Evolutionary conservation across 1,140 invertebrate species (phyloP).

Genomic region (Heliconius hewitsoni): DNA sequence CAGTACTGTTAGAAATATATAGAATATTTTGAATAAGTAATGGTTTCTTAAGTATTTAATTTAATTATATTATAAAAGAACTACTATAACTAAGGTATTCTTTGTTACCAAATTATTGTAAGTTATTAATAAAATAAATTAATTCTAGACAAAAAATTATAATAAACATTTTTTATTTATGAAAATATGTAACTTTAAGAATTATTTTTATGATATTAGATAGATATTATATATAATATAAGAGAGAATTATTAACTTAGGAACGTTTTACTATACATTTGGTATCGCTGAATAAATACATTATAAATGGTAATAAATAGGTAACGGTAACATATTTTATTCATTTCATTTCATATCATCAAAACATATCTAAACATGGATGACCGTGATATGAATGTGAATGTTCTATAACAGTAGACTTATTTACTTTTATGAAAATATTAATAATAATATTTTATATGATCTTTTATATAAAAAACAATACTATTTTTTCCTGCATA

Average conservation of each 20-base stretch:
- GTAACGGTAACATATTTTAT: not conserved
- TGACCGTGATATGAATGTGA: too few relatives aligned
- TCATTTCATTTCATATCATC: not conserved
- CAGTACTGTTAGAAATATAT: too few relatives aligned
- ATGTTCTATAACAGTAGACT: too few relatives aligned
- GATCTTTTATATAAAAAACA: not conserved
- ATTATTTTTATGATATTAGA: not conserved
- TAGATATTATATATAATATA: not conserved
- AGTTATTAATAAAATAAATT: not conserved
- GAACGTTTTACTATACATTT: slow-evolving; percentile 6
- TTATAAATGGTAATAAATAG: not conserved
- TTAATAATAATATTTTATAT: not conserved
- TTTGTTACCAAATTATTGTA: too few relatives aligned
- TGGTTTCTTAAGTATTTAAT: too few relatives aligned
- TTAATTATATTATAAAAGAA: too few relatives aligned
- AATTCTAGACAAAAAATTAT: not conserved
- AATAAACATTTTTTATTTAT: not conserved
- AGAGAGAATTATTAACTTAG: not conserved
- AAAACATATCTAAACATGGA: not conserved
- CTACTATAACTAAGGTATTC: too few relatives aligned
- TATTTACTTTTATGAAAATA: too few relatives aligned
- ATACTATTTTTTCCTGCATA: not conserved
- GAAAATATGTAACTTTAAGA: not conserved
- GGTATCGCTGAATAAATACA: not conserved
- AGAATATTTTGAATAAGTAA: too few relatives aligned